Base-by-base conservation (phyloP, 1,140 invertebrate species). In the Leptopilina clavipes region DNA sequence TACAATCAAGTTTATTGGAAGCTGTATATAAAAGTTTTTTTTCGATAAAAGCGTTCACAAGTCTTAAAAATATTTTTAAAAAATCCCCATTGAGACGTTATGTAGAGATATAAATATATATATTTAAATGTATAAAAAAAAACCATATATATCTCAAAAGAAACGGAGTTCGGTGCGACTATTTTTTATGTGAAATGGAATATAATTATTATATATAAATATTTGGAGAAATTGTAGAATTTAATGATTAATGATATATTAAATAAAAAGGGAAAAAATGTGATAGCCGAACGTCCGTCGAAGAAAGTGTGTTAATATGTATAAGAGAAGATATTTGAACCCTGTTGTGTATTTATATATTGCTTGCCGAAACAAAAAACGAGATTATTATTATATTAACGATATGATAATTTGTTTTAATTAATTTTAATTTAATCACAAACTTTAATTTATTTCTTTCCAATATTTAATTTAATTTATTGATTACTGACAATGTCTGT, bases 381-480 rank as follows among this genome's bases (percentile, higher is more conserved):
- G 76, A 73, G 82, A 79, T 52, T 52, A 79, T 73, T 78, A 72
- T 79, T 80, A 74, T 74, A 77, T 79, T 59, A 75, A 79, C 52
- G 37, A 71, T 18, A 70, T 80, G 14, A 71, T 79, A 71, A 75
- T 83, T 71, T 78, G 54, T 77, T 78, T 40, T 40, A 40, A 40
- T 40, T 40, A 40, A 40, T 40, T 40, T 40, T 40, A 40, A 40
- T 40, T 40, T 40, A 40, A 40, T 40, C 37, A 40, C 7, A 40
- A 0, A 80, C 59, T 79, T 77, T 83, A 81, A 52, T 52, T 52
- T 75, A 73, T 77, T 81, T 83, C 81, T 81, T 73, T 76, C 75
- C 79, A 74, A 77, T 83, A 77, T 18, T 48, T 76, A 78, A 54
- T 70, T 70, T 76, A 59, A 65, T 74, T 71, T 31, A 31, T 8